These are phyloP conservation scores for Vultur gryphus DNA, from an alignment of 2,797 vertebrate genomes.

Conservation along the genomic window DNA sequence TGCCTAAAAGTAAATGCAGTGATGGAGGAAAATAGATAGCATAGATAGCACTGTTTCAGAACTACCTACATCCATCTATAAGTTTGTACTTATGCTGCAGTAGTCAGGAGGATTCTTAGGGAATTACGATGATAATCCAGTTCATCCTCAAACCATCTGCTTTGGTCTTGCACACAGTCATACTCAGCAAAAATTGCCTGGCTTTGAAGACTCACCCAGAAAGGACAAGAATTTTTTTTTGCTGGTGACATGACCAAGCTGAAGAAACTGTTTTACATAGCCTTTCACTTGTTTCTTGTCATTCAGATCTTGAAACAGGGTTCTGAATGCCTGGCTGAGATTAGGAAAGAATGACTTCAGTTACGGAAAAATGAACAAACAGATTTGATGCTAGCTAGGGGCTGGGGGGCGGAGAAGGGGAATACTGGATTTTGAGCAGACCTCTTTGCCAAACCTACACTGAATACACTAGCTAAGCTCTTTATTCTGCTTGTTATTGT, in stretches of 20 bases:
- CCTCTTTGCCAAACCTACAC: background rate
- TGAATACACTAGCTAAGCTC: background rate
- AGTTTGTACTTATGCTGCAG: background rate
- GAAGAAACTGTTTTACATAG: background rate
- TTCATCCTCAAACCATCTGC: background rate
- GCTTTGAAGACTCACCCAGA: background rate
- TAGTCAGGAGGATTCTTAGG: background rate
- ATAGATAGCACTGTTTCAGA: background rate
- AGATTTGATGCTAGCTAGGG: background rate
- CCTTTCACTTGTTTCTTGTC: background rate
- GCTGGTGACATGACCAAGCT: background rate
- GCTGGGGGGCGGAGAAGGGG: background rate
- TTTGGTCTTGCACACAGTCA: background rate
- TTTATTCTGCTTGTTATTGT: background rate
- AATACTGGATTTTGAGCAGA: background rate
- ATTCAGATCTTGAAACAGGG: background rate
- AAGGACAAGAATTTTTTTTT: background rate
- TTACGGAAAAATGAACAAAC: background rate
- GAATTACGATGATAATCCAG: background rate
- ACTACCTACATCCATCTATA: background rate
- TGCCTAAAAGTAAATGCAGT: background rate
- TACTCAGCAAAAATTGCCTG: background rate
- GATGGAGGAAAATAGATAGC: background rate
- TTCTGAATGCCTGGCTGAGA: background rate
- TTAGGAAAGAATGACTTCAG: background rate